Percentiles rank a stretch among this genome's conserved stretches.
phyloP scores from a whole-genome alignment of 2,888 invertebrate species.

The Ophraella communa region DNA sequence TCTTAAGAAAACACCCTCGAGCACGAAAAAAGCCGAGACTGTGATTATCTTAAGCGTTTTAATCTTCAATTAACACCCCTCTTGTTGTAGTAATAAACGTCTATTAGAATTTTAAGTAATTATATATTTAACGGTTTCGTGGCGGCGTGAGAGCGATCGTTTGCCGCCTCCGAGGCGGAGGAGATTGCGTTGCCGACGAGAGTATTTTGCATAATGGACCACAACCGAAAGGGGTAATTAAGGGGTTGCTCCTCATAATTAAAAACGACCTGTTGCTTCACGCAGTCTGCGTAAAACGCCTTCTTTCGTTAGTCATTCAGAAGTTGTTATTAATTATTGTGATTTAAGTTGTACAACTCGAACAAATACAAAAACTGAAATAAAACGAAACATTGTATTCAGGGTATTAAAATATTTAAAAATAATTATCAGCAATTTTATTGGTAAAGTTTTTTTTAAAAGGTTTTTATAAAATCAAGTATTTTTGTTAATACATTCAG shows the following conservation, averaged over 20 bases:
- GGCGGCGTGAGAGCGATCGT: slow-evolving; percentile 40
- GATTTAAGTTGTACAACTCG: not conserved
- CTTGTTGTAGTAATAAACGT: slow-evolving; percentile 60
- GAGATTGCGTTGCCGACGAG: slow-evolving; percentile 24
- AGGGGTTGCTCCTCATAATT: slow-evolving; percentile 61
- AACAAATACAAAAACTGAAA: no score
- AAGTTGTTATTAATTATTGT: slow-evolving; percentile 29
- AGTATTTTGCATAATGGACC: slow-evolving; percentile 61
- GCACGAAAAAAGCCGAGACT: slow-evolving; percentile 48
- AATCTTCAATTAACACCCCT: slow-evolving; percentile 59
- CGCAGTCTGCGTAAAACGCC: slow-evolving; percentile 48
- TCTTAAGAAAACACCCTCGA: slow-evolving; percentile 54
- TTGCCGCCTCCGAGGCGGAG: slow-evolving; percentile 11
- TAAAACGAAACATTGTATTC: no score
- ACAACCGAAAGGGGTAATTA: slow-evolving; percentile 60
- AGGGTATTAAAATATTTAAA: no score
- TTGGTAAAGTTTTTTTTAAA: no score
- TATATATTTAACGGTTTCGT: slow-evolving; percentile 55
- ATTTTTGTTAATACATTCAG: no score
- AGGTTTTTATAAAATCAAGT: no score
- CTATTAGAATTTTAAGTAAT: slow-evolving; percentile 59
- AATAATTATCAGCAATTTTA: no score
- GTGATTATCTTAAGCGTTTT: slow-evolving; percentile 56
- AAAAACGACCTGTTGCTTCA: slow-evolving; percentile 57
- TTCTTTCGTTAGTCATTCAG: slow-evolving; percentile 38